phyloP scores from a whole-genome alignment of 2,113 vertebrate species.

The Xenus cinereus region DNA sequence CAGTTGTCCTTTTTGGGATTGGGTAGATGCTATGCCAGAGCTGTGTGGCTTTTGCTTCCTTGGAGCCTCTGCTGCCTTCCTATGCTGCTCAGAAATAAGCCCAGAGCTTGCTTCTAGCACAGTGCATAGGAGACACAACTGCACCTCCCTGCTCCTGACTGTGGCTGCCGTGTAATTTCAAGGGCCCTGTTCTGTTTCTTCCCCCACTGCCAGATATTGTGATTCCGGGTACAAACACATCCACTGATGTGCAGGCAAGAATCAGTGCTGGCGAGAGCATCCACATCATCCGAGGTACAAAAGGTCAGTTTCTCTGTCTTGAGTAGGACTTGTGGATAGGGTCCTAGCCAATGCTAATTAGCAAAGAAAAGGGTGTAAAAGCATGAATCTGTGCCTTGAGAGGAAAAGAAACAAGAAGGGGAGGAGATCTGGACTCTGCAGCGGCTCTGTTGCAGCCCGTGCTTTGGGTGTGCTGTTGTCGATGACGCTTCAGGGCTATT shows the following conservation, averaged over 20 bases:
- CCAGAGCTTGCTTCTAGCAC: not conserved
- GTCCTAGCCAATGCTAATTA: not conserved
- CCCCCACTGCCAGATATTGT: slow-evolving; percentile 86
- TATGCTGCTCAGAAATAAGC: not conserved
- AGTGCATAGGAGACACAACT: not conserved
- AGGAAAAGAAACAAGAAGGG: not conserved
- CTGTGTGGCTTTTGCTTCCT: not conserved
- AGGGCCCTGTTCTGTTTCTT: not conserved
- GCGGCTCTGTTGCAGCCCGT: not conserved
- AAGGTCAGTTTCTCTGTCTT: slow-evolving; percentile 78
- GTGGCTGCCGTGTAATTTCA: not conserved
- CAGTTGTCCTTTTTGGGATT: not conserved
- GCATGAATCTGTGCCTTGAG: not conserved
- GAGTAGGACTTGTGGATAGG: not conserved
- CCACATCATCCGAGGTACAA: slow-evolving; percentile 94
- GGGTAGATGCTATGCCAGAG: not conserved
- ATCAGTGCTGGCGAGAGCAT: slow-evolving; percentile 97
- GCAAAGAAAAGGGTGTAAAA: not conserved
- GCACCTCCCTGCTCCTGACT: not conserved
- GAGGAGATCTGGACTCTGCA: not conserved
- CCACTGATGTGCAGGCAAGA: slow-evolving; percentile 93
- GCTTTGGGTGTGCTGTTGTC: not conserved
- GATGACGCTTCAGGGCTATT: not conserved
- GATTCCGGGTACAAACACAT: slow-evolving; percentile 95
- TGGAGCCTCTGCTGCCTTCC: not conserved